Base-by-base conservation (phyloP, 1,140 invertebrate genomes). In the Halictus rubicundus region DNA sequence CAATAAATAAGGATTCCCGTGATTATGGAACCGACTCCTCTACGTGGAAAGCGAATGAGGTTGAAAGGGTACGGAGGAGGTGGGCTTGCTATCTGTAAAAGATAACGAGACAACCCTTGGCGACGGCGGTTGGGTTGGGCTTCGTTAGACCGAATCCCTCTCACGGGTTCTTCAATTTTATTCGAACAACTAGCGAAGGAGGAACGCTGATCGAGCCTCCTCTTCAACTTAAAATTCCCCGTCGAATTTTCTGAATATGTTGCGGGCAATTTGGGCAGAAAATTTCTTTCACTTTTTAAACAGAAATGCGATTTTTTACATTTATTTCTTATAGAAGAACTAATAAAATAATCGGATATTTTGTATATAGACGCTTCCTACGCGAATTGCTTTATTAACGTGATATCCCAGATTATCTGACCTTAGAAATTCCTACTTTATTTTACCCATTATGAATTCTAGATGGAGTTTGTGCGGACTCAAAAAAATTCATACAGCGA, bases 1-100 rank as follows among this genome's bases (percentile, higher is more conserved):
- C 88, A 89, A 90, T 90, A 90, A 90, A 90, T 90, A 89, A 90
- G 89, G 89, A 90, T 89, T 89, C 86, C 81, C 87, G 86, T 87
- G 87, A 90, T 89, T 89, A 90, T 88, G 86, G 86, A 82, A 77
- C 69, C 73, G 82, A 81, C 80, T 81, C 82, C 80, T 89, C 82
- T 76, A 82, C 78, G 83, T 82, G 82, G 78, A 83, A 83, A 70
- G 74, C 69, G 74, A 80, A 74, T 52, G 75, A 86, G 71, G 78
- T 59, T 69, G 61, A 60, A 78, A 68, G 49, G 57, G 54, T 61
- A 72, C 65, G 75, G 74, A 78, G 78, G 69, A 80, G 78, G 69
- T 69, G 64, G 64, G 73, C 70, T 83, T 81, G 82, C 88, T 88
- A 89, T 89, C 87, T 84, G 83, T 82, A 78, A 85, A 81, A 89